phyloP scores from a whole-genome alignment of 2,888 invertebrate species.

The Hemicrepidius hirtus region DNA sequence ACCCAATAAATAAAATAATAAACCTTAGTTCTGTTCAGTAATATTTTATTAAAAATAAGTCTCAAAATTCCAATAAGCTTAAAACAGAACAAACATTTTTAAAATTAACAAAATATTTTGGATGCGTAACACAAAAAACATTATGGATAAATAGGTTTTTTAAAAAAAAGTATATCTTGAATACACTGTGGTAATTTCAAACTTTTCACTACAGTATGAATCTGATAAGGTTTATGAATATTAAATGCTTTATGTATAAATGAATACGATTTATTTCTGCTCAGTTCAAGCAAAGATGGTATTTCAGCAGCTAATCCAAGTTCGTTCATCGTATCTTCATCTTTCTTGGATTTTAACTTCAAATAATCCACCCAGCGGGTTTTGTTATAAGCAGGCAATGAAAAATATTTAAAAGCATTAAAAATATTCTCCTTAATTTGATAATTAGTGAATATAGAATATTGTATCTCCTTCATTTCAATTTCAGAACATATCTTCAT shows the following conservation, averaged over 20 bases:
- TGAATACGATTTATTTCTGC: conserved; percentile 58
- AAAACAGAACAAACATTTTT: no score
- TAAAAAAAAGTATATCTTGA: conserved; percentile 59
- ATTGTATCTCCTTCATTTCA: background rate
- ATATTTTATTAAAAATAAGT: no score
- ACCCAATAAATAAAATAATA: no score
- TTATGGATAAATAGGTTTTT: conserved; percentile 57
- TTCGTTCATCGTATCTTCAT: background rate
- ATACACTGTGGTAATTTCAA: conserved; percentile 54
- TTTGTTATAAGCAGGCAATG: background rate
- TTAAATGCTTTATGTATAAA: conserved; percentile 54
- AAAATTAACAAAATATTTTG: no score
- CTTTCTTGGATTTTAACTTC: background rate
- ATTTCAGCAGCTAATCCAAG: conserved; percentile 32
- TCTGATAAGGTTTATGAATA: conserved; percentile 54
- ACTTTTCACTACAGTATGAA: conserved; percentile 55
- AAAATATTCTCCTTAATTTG: no score
- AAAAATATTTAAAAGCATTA: background rate
- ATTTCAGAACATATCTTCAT: background rate
- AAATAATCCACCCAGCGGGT: background rate
- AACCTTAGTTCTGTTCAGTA: no score
- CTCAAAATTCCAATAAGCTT: no score
- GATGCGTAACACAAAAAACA: no score
- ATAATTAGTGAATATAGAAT: background rate
- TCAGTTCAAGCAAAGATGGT: conserved; percentile 60